Percentiles rank a stretch among this genome's conserved stretches.
Evolutionary conservation across 92 coral and sea anemone species (phyloP).

Genomic region (Epizoanthus illoricatus): DNA sequence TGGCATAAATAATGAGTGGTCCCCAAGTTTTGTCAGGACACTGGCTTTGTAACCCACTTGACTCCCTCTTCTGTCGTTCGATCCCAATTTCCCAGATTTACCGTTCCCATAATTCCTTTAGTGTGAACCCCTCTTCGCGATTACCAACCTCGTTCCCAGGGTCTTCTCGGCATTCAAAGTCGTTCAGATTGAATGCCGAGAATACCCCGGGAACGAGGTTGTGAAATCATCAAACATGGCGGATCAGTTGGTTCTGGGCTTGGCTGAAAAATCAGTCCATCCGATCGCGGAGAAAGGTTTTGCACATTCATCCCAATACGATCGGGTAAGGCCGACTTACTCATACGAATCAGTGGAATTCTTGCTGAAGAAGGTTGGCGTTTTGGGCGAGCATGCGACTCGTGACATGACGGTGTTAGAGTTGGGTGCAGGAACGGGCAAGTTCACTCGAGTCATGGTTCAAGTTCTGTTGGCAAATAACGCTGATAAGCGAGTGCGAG

Average conservation of each 20-base stretch:
- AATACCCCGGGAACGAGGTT: too few relatives aligned
- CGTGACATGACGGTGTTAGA: constrained; percentile 51
- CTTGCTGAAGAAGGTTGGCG: constrained; percentile 51
- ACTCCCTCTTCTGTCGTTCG: too few relatives aligned
- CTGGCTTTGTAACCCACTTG: too few relatives aligned
- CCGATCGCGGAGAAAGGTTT: constrained; percentile 56
- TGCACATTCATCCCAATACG: constrained; percentile 55
- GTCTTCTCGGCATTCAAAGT: too few relatives aligned
- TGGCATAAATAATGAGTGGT: too few relatives aligned
- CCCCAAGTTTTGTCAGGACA: too few relatives aligned
- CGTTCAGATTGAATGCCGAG: too few relatives aligned
- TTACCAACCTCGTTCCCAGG: too few relatives aligned
- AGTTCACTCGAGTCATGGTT: constrained; percentile 67
- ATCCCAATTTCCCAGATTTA: too few relatives aligned
- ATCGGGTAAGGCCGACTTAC: constrained; percentile 58
- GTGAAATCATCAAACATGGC: constrained; percentile 2
- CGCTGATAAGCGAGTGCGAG: constrained; percentile 35
- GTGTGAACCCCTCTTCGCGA: too few relatives aligned
- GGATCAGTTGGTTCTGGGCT: too few relatives aligned
- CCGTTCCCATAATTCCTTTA: too few relatives aligned
- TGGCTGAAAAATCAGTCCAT: constrained; percentile 1
- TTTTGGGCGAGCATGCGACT: constrained; percentile 32
- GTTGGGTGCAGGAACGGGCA: constrained; percentile 76
- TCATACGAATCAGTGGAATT: constrained; percentile 60
- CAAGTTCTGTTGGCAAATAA: constrained; percentile 43